Percentiles rank a stretch among this genome's conserved stretches.
These are phyloP conservation scores for Noturus placidus DNA, from an alignment of 2,113 vertebrate species.

Conservation along the genomic window DNA sequence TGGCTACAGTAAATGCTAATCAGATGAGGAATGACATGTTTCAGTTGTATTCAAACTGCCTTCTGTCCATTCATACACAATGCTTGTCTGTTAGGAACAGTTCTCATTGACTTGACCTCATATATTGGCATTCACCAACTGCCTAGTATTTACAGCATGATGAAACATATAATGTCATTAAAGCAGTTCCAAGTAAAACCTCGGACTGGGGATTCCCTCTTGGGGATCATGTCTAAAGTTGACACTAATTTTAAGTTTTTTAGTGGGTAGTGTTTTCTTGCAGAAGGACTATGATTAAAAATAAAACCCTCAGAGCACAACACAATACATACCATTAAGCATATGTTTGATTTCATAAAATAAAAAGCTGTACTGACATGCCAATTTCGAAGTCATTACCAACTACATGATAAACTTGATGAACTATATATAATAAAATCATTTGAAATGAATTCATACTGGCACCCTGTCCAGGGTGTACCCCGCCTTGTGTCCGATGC, in stretches of 20 bases:
- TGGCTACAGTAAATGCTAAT: constrained; percentile 51
- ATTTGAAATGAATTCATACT: not conserved
- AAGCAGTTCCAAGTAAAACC: constrained; percentile 25
- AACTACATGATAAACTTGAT: not conserved
- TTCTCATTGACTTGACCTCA: constrained; percentile 66
- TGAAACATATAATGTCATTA: constrained; percentile 43
- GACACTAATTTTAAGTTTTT: constrained; percentile 26
- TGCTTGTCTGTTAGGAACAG: constrained; percentile 50
- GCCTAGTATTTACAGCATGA: constrained; percentile 49
- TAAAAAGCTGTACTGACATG: not conserved
- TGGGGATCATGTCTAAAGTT: not conserved
- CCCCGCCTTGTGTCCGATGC: too few species aligned
- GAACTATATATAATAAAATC: not conserved
- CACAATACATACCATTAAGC: not conserved
- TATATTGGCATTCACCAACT: constrained; percentile 67
- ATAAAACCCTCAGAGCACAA: not conserved
- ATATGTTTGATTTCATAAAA: not conserved
- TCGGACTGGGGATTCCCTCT: constrained; percentile 25
- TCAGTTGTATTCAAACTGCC: constrained; percentile 63
- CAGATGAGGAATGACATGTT: constrained; percentile 60
- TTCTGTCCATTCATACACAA: constrained; percentile 65
- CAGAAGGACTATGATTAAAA: not conserved
- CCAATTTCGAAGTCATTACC: not conserved
- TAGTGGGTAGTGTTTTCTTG: not conserved
- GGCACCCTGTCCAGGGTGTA: too few species aligned